These are phyloP conservation scores for Eubasilissa regina DNA, from an alignment of 1,140 invertebrate genomes.

Conservation along the genomic window DNA sequence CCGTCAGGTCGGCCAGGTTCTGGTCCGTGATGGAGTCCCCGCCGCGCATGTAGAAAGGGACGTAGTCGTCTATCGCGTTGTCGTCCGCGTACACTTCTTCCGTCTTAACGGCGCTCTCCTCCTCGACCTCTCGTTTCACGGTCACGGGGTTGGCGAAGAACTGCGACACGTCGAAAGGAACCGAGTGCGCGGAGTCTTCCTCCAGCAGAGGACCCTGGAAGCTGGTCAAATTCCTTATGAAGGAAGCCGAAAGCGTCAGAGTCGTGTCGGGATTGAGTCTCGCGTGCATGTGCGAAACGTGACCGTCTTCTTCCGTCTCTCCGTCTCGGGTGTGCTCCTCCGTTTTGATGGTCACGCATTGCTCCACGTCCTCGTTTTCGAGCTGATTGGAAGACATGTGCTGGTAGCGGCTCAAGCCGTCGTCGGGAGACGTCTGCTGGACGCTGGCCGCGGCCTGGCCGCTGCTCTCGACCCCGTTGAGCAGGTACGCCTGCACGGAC, in stretches of 20 bases:
- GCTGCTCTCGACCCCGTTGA: conserved; percentile 54
- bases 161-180: conserved; percentile 48
- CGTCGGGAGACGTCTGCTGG: conserved; percentile 24
- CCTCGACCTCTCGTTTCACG: conserved; percentile 3
- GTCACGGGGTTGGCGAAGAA: conserved; percentile 48
- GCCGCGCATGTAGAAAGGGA: conserved; percentile 66
- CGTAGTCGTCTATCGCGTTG: conserved; percentile 68
- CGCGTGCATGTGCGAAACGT: conserved; percentile 9
- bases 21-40: conserved; percentile 67
- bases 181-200: conserved; percentile 52
- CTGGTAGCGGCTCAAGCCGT: background rate
- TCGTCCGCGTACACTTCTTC: conserved; percentile 63
- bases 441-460: background rate
- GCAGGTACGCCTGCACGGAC: conserved; percentile 54
- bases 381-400: conserved; percentile 16
- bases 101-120: too few relatives aligned
- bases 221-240: conserved; percentile 51
- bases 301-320: background rate
- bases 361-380: conserved; percentile 55
- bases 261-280: conserved; percentile 4
- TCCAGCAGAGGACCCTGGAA: conserved; percentile 54
- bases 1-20: conserved; percentile 68
- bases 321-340: conserved; percentile 62
- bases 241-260: conserved; percentile 41
- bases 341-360: conserved; percentile 60